Conservation (phyloP, 2,888 invertebrate species). For the Cheilosia urbana region DNA sequence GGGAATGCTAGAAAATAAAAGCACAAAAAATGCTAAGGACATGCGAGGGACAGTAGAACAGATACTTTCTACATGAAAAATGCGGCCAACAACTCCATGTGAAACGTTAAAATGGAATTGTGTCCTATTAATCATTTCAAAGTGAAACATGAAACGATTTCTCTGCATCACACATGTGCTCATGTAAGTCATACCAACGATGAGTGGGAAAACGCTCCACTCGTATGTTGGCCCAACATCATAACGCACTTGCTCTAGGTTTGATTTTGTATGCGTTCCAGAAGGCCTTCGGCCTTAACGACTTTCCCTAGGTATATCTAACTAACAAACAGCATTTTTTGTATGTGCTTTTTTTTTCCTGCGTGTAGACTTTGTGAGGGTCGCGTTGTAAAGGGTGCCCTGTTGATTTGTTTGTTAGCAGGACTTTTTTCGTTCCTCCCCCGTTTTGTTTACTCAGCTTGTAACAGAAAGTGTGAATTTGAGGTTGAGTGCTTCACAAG, state of each 20-base stretch:
- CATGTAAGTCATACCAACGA: constrained; percentile 12
- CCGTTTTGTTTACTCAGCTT: constrained; percentile 48
- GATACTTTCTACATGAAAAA: constrained; percentile 52
- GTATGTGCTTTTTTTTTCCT: neutral
- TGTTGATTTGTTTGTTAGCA: constrained; percentile 26
- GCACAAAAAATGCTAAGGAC: constrained; percentile 12
- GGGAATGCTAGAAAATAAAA: constrained; percentile 3
- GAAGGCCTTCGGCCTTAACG: constrained; percentile 45
- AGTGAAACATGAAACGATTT: constrained; percentile 72
- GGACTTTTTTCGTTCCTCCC: constrained; percentile 11
- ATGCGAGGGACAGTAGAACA: constrained; percentile 18
- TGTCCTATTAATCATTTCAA: constrained; percentile 63
- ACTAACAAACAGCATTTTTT: constrained; percentile 41
- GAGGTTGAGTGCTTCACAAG: constrained; percentile 67
- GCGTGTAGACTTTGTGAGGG: neutral
- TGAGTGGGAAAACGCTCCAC: constrained; percentile 14
- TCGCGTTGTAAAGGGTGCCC: constrained; percentile 3
- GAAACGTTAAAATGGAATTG: constrained; percentile 61
- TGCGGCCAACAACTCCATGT: constrained; percentile 60
- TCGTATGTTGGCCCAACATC: constrained; percentile 6
- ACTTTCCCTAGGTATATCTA: constrained; percentile 37
- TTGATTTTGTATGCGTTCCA: constrained; percentile 51
- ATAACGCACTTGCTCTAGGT: constrained; percentile 38
- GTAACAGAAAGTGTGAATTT: constrained; percentile 67
- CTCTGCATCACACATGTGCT: constrained; percentile 59